Evolutionary conservation across 2,888 invertebrate species (phyloP).

Genomic region (Eupithecia inturbata): DNA sequence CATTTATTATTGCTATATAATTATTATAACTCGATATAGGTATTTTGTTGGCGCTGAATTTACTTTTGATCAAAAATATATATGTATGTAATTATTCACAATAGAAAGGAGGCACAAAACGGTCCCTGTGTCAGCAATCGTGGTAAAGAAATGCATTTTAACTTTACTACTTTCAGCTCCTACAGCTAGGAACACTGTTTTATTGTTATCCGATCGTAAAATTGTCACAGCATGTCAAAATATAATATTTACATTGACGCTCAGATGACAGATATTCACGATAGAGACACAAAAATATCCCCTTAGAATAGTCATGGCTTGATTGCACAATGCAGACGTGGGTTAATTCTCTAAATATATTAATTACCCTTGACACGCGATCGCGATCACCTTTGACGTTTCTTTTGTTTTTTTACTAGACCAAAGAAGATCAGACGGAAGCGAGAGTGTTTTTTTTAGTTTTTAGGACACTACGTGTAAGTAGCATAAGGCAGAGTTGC

Average conservation of each 20-base stretch:
- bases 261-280: not conserved
- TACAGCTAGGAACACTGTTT: not conserved
- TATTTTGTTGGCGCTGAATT: too few relatives aligned
- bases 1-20: too few relatives aligned
- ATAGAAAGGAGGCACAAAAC: too few relatives aligned
- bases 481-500: not conserved
- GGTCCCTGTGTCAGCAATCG: too few relatives aligned
- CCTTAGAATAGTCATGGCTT: not conserved
- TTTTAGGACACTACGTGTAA: not conserved
- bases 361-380: conserved; percentile 22
- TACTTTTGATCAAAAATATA: too few relatives aligned
- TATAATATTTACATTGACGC: not conserved
- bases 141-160: too few relatives aligned
- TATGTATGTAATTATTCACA: too few relatives aligned
- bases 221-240: not conserved
- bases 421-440: not conserved
- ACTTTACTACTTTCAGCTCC: too few relatives aligned
- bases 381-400: not conserved
- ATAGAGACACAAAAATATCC: not conserved
- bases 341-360: conserved; percentile 21
- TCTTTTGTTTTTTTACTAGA: not conserved
- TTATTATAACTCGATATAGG: too few relatives aligned
- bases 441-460: not conserved
- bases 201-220: not conserved
- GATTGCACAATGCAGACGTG: conserved; percentile 17